phyloP scores from a whole-genome alignment of 2,888 invertebrate genomes.

The Antitype chi region DNA sequence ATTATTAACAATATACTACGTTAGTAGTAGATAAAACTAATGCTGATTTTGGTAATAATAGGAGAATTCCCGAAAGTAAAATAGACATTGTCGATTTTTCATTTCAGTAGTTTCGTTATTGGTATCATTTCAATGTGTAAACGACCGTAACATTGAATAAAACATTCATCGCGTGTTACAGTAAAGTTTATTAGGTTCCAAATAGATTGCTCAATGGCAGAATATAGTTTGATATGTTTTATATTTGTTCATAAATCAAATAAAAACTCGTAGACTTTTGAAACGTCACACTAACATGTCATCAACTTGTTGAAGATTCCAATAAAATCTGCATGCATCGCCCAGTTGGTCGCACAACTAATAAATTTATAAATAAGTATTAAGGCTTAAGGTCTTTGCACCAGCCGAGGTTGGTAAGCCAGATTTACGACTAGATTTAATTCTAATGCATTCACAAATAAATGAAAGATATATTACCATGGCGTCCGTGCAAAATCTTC shows the following conservation, averaged over 20 bases:
- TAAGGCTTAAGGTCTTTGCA: conserved; percentile 49
- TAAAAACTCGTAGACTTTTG: conserved; percentile 29
- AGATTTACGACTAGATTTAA: conserved; percentile 45
- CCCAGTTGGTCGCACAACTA: conserved; percentile 31
- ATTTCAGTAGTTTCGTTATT: not conserved
- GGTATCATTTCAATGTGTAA: conserved; percentile 6
- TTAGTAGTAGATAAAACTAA: not conserved
- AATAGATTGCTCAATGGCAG: conserved; percentile 22
- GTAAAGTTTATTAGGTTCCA: conserved; percentile 36
- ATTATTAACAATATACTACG: too few species aligned
- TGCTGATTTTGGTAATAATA: not conserved
- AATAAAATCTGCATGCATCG: conserved; percentile 49
- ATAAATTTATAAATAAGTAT: conserved; percentile 56
- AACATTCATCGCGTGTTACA: conserved; percentile 23
- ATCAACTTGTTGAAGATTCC: conserved; percentile 38
- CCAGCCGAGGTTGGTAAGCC: conserved; percentile 26
- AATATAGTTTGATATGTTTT: conserved; percentile 27
- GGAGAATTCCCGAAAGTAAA: not conserved
- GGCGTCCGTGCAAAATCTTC: conserved; percentile 71
- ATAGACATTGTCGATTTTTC: not conserved
- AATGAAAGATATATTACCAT: conserved; percentile 72
- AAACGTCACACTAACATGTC: conserved; percentile 47
- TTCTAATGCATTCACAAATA: conserved; percentile 43
- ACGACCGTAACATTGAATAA: conserved; percentile 24
- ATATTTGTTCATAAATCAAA: conserved; percentile 44